Evolutionary conservation across 1,140 invertebrate species (phyloP), one percentile per base, ranked within the genome.

Genomic region (Tribolium madens): DNA sequence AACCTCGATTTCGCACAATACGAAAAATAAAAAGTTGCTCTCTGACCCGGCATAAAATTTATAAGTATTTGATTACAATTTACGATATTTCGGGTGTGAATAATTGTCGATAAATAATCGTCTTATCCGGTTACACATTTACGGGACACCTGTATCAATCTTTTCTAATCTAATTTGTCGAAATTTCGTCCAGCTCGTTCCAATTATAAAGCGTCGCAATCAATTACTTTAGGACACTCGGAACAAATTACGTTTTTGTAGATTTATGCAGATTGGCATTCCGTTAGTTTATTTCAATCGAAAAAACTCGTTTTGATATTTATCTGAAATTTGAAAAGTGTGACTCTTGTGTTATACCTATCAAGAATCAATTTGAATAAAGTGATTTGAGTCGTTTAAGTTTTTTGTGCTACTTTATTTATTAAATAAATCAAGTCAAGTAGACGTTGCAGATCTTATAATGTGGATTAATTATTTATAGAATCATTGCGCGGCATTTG

Each of bases 391-490:
- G 15, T 15, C 15, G n/a, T 52, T 52, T 17, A 15, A n/a, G 52
- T 12, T 57, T 17, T 18, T 57, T 18, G 52, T 14, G 9, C 50
- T 47, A 57, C n/a, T 57, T 57, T 57, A 21, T 57, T 57, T 42
- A n/a, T 26, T 5, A 52, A 14, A 52, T 52, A 52, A 52, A 52
- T 52, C 15, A 15, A 14, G 50, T 52, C 50, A 14, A 17, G n/a
- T n/a, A n/a, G 50, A 14, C 15, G 9, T 12, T 17, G 12, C 12
- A 5, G 6, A 12, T 48, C 13, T 48, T 48, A 48, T 48, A 12
- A 10, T 12, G 50, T 52, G 7, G 10, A 52, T 52, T 52, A 52
- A 52, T 52, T 52, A 52, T 52, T 52, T 52, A 52, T 52, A 52
- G 3, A 52, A 17, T 9, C 50, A 26, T 26, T 26, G 21, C 21